These are phyloP conservation scores for Masnerella sp. DNA, from an alignment of 2,888 invertebrate species.

Conservation along the genomic window DNA sequence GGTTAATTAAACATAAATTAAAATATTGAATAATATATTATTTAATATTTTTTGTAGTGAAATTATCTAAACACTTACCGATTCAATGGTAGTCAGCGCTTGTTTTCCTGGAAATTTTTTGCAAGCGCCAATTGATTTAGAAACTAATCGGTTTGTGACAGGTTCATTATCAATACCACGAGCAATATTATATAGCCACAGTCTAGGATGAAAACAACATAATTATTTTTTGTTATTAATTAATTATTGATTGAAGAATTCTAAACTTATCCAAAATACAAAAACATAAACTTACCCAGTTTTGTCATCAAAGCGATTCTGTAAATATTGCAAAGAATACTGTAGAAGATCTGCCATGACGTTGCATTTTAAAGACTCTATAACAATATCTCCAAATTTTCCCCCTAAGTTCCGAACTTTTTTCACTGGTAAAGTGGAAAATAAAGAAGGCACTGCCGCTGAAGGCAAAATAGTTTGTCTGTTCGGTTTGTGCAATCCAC, in stretches of 20 bases:
- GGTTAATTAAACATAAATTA: too few relatives aligned
- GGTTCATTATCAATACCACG: conserved; percentile 92
- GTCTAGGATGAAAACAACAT: conserved; percentile 79
- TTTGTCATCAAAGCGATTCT: conserved; percentile 88
- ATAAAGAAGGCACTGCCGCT: conserved; percentile 79
- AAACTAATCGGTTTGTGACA: conserved; percentile 89
- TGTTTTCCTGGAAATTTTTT: conserved; percentile 94
- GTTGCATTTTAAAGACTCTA: conserved; percentile 85
- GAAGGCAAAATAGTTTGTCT: conserved; percentile 94
- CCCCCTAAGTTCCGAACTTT: conserved; percentile 96
- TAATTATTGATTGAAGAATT: too few relatives aligned
- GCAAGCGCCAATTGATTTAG: conserved; percentile 97
- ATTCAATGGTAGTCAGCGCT: conserved; percentile 83
- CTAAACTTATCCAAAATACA: too few relatives aligned
- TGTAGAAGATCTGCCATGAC: conserved; percentile 88
- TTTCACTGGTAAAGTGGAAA: conserved; percentile 84
- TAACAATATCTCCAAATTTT: conserved; percentile 91
- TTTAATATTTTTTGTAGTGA: too few relatives aligned
- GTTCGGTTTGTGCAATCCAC: conserved; percentile 94
- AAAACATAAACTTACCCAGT: conserved; percentile 86
- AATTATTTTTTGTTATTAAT: too few relatives aligned
- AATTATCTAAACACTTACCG: conserved; percentile 76
- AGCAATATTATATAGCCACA: conserved; percentile 91
- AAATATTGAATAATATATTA: too few relatives aligned
- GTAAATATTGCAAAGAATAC: conserved; percentile 83